A percentile compares a stretch with the other conserved stretches of the same genome.
Conservation (phyloP, 1,140 invertebrate genomes). For the Brachionus rotundiformis region DNA sequence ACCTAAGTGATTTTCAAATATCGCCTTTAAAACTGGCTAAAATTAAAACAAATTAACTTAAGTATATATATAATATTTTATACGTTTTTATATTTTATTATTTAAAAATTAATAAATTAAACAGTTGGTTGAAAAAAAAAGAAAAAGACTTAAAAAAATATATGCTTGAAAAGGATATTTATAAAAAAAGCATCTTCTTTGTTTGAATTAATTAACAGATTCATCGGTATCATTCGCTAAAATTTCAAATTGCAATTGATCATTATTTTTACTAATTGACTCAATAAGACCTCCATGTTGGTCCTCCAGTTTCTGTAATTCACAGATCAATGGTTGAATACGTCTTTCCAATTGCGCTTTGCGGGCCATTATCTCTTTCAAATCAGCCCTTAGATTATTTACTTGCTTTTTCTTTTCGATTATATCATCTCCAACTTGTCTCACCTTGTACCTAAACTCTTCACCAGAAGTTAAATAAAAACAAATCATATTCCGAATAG, state of each 20-base stretch:
- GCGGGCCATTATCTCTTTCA: conserved; percentile 49
- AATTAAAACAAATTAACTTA: no score
- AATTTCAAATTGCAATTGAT: conserved; percentile 27
- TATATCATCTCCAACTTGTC: conserved; percentile 42
- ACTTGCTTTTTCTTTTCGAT: conserved; percentile 51
- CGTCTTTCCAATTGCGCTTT: conserved; percentile 43
- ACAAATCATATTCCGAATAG: conserved; percentile 46
- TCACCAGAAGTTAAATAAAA: conserved; percentile 48
- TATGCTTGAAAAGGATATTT: background rate
- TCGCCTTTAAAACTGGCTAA: no score
- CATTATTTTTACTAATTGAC: conserved; percentile 27
- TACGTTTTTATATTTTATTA: no score
- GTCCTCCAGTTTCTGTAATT: conserved; percentile 49
- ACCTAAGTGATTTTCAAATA: no score
- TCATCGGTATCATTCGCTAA: conserved; percentile 37
- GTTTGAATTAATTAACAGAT: conserved; percentile 26
- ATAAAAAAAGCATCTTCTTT: background rate
- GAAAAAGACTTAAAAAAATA: background rate
- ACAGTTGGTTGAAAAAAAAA: background rate
- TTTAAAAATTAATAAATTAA: conserved; percentile 12
- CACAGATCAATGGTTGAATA: conserved; percentile 44
- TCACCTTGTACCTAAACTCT: conserved; percentile 48
- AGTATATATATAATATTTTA: no score
- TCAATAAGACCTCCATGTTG: conserved; percentile 38
- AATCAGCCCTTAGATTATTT: conserved; percentile 36